Conservation (phyloP, 2,113 vertebrate species). For the Syngnathus typhle region DNA sequence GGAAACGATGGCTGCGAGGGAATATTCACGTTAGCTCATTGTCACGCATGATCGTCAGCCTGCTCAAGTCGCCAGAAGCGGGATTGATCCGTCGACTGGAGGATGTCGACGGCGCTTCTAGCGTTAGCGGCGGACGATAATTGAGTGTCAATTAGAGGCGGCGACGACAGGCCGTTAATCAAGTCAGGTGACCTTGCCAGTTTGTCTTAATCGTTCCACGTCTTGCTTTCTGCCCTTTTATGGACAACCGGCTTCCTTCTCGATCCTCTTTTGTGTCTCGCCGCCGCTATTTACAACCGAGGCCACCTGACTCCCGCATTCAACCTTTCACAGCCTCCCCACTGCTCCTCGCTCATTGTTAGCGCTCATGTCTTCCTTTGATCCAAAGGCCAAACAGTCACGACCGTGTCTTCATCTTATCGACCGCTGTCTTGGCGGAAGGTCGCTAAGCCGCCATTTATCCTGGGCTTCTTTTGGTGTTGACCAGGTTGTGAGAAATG, state of each 20-base stretch:
- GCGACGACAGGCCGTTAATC: not conserved
- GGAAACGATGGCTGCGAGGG: not conserved
- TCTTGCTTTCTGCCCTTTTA: not conserved
- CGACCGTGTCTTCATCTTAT: not conserved
- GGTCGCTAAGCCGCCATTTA: not conserved
- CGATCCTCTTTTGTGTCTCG: not conserved
- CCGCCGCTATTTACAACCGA: constrained; percentile 2
- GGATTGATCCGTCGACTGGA: not conserved
- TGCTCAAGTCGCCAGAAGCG: not conserved
- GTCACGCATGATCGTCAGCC: not conserved
- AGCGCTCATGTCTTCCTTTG: constrained; percentile 4
- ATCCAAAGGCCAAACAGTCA: constrained; percentile 4
- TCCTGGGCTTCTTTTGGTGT: not conserved
- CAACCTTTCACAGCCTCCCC: not conserved
- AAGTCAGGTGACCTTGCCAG: constrained; percentile 4
- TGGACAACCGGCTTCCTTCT: not conserved
- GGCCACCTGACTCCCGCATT: not conserved
- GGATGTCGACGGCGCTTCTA: not conserved
- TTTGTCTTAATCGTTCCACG: constrained; percentile 1
- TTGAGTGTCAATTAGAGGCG: constrained; percentile 1
- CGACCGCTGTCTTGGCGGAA: not conserved
- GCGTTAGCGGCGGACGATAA: constrained; percentile 1
- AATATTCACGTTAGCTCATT: not conserved
- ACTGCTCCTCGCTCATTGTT: not conserved
- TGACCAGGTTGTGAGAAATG: too few species aligned